Evolutionary conservation across 2,888 invertebrate species (phyloP).

Genomic region (Ophonus ardosiacus): DNA sequence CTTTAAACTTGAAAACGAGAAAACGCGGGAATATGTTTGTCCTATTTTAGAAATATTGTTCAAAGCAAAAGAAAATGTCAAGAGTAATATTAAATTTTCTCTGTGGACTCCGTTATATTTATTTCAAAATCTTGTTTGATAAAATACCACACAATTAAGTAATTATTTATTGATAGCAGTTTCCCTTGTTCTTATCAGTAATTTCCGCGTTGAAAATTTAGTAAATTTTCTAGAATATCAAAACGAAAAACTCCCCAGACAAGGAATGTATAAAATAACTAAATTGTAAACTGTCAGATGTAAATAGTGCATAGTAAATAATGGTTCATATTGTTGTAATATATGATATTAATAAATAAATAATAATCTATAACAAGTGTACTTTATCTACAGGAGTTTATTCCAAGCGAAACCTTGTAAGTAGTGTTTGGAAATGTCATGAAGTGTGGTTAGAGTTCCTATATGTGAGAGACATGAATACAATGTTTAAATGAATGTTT

Average conservation of each 20-base stretch:
- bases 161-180: too few species aligned
- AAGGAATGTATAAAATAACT: slow-evolving; percentile 39
- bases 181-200: too few species aligned
- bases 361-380: neutral
- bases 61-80: too few species aligned
- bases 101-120: too few species aligned
- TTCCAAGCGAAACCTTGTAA: neutral
- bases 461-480: neutral
- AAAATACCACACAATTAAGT: too few species aligned
- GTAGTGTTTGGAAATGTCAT: neutral
- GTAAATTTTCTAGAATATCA: too few species aligned
- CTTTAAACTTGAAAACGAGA: too few species aligned
- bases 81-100: too few species aligned
- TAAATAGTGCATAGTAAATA: slow-evolving; percentile 40
- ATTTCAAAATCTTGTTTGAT: too few species aligned
- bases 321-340: neutral
- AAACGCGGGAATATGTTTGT: too few species aligned
- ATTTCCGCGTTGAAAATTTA: too few species aligned
- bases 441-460: neutral
- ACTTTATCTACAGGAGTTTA: neutral
- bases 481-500: neutral
- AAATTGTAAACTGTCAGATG: slow-evolving; percentile 34
- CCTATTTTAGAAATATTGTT: too few species aligned
- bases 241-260: slow-evolving; percentile 7
- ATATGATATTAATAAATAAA: neutral